Evolutionary conservation across 2,113 vertebrate species (phyloP), one percentile per base, ranked within the genome.

Genomic region (Spilogale gracilis): DNA sequence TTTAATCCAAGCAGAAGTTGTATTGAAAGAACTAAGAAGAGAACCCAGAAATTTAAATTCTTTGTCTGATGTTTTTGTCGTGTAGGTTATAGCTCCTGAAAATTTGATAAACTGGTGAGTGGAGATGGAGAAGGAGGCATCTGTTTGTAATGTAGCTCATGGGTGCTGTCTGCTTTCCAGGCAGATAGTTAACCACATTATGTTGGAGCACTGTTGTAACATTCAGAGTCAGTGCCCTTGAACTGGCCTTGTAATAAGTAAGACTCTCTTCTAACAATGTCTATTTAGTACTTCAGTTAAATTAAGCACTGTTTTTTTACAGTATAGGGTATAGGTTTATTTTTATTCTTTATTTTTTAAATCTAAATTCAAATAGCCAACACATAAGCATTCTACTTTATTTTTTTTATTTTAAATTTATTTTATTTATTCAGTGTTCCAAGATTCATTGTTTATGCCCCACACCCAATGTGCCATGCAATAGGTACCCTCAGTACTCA

Each of bases 271-370:
- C 78, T 89, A 71, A 76, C 43, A 52, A 79, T 4, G n/a, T 83
- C 58, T 90, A 3, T 56, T 86, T 43, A 90, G 30, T 78, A 92
- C 81, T 78, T 89, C n/a, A 89, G 50, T 48, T 84, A 74, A 82
- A 56, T 18, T 56, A 81, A 80, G n/a, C 14, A 67, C 27, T 38
- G 3, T 13, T 38, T 69, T 65, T 67, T 67, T 67, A 32, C 6
- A 3, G 63, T 32, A 32, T 32, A 67, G 16, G 30, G 30, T 14
- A 32, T 67, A 32, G 30, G 13, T 67, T 67, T 67, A 67, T 67
- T 67, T 67, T 67, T 63, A 63, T 63, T 63, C 38, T 56, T 56
- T 17, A 16, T 56, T 14, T 32, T 67, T 67, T 32, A 16, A 32
- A 67, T 67, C 32, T 67, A 67, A 32, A 67, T 32, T 30, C 63